Conservation (phyloP, 2,888 invertebrate species). For the Dusona sp. region DNA sequence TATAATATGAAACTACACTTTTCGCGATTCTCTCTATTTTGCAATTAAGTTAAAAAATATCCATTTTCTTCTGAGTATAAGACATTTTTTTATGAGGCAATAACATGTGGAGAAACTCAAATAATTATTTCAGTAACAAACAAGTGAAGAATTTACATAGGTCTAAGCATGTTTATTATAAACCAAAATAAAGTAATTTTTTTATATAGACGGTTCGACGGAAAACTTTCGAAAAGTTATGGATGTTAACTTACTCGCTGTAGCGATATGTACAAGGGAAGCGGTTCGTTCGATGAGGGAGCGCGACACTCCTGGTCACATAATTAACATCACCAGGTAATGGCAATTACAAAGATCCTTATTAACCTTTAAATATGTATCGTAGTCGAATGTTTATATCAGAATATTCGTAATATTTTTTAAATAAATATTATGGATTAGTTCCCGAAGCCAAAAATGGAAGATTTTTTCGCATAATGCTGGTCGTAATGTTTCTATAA, state of each 20-base stretch:
- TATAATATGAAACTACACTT: no score
- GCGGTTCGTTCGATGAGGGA: conserved; percentile 75
- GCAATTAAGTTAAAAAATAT: background rate
- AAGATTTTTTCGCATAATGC: no score
- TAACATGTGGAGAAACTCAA: no score
- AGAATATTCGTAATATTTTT: no score
- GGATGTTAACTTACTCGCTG: conserved; percentile 76
- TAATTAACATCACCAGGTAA: conserved; percentile 26
- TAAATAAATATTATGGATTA: no score
- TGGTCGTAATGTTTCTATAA: no score
- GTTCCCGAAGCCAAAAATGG: no score
- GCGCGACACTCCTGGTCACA: conserved; percentile 63
- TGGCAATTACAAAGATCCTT: background rate
- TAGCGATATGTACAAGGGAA: conserved; percentile 76
- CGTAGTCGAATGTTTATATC: background rate
- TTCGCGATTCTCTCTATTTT: no score
- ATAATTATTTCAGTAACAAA: no score
- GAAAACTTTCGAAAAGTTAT: conserved; percentile 74
- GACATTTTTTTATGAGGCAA: background rate
- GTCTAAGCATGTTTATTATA: background rate
- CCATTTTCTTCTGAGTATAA: background rate
- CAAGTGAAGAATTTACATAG: background rate
- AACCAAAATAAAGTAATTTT: background rate
- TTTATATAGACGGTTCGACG: conserved; percentile 72
- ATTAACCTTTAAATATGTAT: background rate